phyloP scores from a whole-genome alignment of 30 jellyfish, hydroid and myxozoan species.

The Cassiopea andromeda region DNA sequence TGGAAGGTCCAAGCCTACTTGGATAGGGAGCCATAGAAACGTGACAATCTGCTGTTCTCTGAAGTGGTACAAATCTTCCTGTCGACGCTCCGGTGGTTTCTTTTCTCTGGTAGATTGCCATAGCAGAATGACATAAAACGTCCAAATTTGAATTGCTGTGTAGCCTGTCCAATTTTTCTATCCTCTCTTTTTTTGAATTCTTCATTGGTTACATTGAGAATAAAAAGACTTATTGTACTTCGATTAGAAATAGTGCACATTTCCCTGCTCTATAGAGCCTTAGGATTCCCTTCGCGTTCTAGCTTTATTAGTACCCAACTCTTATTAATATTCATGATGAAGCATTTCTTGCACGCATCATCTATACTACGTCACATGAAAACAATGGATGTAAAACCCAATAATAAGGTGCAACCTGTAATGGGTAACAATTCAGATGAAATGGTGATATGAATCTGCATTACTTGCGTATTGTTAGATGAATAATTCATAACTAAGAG shows the following conservation, averaged over 20 bases:
- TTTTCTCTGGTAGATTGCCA: background rate
- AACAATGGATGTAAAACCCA: background rate
- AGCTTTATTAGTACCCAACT: background rate
- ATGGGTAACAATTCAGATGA: background rate
- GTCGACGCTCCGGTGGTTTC: background rate
- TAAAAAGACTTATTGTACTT: too few relatives aligned
- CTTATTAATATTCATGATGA: background rate
- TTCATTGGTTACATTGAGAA: background rate
- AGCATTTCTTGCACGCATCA: background rate
- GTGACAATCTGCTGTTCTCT: background rate
- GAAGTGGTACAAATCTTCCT: background rate
- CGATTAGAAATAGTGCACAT: too few relatives aligned
- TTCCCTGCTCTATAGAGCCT: background rate
- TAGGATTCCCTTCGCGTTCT: background rate
- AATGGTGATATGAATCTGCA: background rate
- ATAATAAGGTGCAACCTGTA: too few relatives aligned
- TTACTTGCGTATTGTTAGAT: background rate
- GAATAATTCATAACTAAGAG: background rate
- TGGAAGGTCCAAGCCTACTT: background rate
- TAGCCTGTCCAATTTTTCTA: background rate
- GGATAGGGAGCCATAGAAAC: background rate
- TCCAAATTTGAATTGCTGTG: background rate
- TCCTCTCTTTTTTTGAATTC: background rate
- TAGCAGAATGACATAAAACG: background rate
- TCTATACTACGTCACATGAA: background rate